Evolutionary conservation across 1,140 invertebrate genomes (phyloP), one percentile per base, ranked within the genome.

Genomic region (Scaptodrosophila lebanonensis): DNA sequence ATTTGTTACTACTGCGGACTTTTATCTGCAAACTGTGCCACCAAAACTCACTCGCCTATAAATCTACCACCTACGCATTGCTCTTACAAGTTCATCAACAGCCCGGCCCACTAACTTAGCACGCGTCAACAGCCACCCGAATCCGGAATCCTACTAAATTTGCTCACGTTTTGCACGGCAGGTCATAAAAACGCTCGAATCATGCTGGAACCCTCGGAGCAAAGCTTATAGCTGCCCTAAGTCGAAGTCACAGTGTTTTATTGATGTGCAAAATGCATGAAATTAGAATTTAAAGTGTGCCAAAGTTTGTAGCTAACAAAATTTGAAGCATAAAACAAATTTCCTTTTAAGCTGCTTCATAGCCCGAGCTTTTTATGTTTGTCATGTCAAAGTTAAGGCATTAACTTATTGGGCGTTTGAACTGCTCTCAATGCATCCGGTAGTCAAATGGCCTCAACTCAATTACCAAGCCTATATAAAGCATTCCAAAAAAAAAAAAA

Each of bases 211-310:
- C 49, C 45, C 27, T n/a, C 12, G 39, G 15, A 30, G 36, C 9
- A 11, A 11, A 36, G 35, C 3, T 9, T 38, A 8, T n/a, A 20
- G n/a, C 12, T 3, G 13, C 32, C 27, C 38, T 66, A 57, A 42
- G 66, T 42, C 32, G 45, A 56, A 52, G 71, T 58, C 62, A 50
- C 47, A 47, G 35, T 45, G 59, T 72, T 82, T 82, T 82, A 79
- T 82, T 75, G 66, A 70, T 75, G 75, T 82, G 75, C 75, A 82
- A 82, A 73, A 66, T 82, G 75, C 75, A 82, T 82, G 75, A 82
- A 82, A 82, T 82, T 82, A 75, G 61, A 70, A 70, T 69, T 82
- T 82, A 75, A 82, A 79, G 69, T 73, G 75, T 82, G 61, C 40
- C 47, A 29, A 63, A 63, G 32, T 6, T 36, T 11, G 30, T 15